phyloP scores from a whole-genome alignment of 64 coral and sea anemone genomes.

The Exaiptasia diaphana region DNA sequence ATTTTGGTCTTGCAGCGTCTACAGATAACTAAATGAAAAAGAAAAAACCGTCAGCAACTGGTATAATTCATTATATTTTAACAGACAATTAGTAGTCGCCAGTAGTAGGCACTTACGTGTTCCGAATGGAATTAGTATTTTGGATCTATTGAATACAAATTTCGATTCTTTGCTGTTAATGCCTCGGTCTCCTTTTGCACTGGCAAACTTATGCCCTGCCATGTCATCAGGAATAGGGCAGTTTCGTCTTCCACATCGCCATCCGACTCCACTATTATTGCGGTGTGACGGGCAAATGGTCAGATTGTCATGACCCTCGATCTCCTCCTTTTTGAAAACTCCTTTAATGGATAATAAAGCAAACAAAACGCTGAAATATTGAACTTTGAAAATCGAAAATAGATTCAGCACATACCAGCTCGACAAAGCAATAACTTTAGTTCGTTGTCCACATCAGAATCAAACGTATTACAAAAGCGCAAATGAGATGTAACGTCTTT shows the following conservation, averaged over 20 bases:
- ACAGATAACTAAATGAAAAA: constrained; percentile 14
- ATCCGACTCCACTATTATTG: constrained; percentile 32
- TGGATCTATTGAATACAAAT: constrained; percentile 15
- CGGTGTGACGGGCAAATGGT: constrained; percentile 40
- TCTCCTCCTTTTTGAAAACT: constrained; percentile 18
- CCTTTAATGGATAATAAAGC: constrained; percentile 15
- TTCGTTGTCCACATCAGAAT: background rate
- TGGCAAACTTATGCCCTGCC: constrained; percentile 27
- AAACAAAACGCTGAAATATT: too few species aligned
- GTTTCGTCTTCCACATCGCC: constrained; percentile 33
- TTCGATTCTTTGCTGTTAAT: constrained; percentile 26
- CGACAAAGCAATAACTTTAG: constrained; percentile 24
- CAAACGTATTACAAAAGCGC: constrained; percentile 8
- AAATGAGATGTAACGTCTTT: constrained; percentile 33
- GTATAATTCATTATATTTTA: background rate
- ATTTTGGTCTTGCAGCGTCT: constrained; percentile 33
- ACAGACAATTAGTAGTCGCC: background rate
- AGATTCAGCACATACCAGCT: constrained; percentile 12
- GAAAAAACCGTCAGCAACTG: background rate
- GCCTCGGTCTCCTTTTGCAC: constrained; percentile 36
- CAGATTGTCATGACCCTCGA: constrained; percentile 29
- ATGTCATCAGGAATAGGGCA: constrained; percentile 19
- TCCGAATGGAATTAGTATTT: constrained; percentile 37
- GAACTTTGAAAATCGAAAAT: constrained; percentile 5
- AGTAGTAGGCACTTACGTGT: constrained; percentile 9